A percentile compares a stretch with the other conserved stretches of the same genome.
Conservation (phyloP, 2,888 invertebrate genomes). For the Drosophila affinis region DNA sequence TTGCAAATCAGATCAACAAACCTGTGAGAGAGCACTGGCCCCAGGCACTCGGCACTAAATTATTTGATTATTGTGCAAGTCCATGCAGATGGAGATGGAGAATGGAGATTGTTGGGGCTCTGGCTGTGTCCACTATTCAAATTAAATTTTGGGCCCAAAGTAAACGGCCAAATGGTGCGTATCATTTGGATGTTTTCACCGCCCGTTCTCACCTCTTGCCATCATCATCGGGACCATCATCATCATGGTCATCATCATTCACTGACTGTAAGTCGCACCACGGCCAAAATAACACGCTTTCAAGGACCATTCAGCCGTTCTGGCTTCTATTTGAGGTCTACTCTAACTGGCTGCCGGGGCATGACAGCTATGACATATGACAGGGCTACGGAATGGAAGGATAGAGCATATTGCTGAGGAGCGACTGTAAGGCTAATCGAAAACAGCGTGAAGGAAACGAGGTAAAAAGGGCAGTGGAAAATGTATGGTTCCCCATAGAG, state of each 20-base stretch:
- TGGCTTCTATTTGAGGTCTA: neutral
- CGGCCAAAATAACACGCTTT: constrained; percentile 11
- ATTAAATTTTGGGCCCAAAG: constrained; percentile 54
- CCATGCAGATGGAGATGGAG: neutral
- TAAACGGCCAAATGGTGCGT: constrained; percentile 30
- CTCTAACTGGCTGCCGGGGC: neutral
- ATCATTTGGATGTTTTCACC: constrained; percentile 32
- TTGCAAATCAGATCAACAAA: constrained; percentile 14
- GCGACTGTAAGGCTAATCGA: too few species aligned
- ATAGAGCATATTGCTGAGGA: too few species aligned
- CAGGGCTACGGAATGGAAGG: neutral
- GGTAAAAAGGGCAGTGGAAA: too few species aligned
- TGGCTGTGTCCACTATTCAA: constrained; percentile 49
- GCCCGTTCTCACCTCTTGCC: neutral
- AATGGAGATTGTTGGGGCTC: too few species aligned
- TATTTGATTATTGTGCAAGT: constrained; percentile 33
- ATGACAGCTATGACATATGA: neutral
- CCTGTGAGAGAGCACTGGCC: neutral
- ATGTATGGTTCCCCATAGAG: too few species aligned
- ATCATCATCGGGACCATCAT: neutral
- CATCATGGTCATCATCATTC: neutral
- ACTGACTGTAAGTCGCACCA: neutral
- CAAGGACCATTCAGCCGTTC: neutral
- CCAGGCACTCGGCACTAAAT: constrained; percentile 20
- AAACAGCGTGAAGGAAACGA: too few species aligned